Evolutionary conservation across 2,113 vertebrate genomes (phyloP).

Genomic region (Elgaria multicarinata): DNA sequence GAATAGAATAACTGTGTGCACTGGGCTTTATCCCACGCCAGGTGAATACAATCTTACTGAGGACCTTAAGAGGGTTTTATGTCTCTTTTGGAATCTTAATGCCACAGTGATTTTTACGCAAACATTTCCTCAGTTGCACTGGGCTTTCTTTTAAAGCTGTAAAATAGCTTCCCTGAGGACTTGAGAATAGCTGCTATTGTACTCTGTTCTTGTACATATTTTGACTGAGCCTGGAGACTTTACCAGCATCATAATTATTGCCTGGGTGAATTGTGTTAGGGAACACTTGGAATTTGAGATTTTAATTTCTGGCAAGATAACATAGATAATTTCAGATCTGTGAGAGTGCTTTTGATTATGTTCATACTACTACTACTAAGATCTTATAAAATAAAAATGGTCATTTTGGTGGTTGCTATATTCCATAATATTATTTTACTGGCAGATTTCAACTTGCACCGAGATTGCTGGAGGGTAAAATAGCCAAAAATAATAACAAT

Average conservation of each 20-base stretch:
- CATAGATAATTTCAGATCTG: not conserved
- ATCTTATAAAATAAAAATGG: not conserved
- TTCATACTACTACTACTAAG: not conserved
- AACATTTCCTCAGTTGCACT: no score
- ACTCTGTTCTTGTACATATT: not conserved
- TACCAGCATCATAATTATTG: not conserved
- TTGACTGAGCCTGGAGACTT: not conserved
- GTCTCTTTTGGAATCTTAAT: not conserved
- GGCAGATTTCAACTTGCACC: fast-evolving
- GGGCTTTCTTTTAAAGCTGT: not conserved
- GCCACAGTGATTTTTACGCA: not conserved
- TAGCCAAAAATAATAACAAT: no score
- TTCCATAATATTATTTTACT: not conserved
- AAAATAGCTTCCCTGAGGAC: not conserved
- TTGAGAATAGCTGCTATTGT: not conserved
- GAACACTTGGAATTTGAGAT: no score
- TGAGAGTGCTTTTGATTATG: not conserved
- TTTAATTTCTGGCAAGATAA: not conserved
- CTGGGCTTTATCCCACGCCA: no score
- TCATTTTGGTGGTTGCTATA: not conserved
- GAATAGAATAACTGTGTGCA: no score
- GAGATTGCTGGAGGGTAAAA: no score
- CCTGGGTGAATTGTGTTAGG: no score
- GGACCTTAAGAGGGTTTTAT: not conserved
- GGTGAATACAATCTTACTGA: no score